Base-by-base conservation (phyloP, 2,888 invertebrate genomes). In the Aphodius sticticus region DNA sequence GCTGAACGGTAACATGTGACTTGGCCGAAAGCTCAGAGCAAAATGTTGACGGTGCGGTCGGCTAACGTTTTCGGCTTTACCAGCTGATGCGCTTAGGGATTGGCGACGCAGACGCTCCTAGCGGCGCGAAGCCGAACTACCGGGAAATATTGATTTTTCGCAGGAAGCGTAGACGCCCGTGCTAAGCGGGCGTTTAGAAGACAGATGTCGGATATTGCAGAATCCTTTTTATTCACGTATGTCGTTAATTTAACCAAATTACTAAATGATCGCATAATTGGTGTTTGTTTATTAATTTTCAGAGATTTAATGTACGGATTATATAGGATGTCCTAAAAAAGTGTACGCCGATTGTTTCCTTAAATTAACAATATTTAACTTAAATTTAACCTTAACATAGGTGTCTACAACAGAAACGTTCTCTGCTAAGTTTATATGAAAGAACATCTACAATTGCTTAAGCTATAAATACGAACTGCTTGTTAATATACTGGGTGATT, bases 111-210 rank as follows among this genome's bases (percentile, higher is more conserved):
- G 71, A 75, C 82, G 77, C 69, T 76, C 74, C 74, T 36, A 74
- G 77, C 74, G 77, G 36, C 37, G 69, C 69, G 69, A 69, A 69
- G 74, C 71, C 69, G 80, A 80, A 81, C 78, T 69, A 16, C 16
- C 69, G n/a, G 38, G 6, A 36, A 16, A 71, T 78, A 80, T 79
- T 74, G 79, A 79, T 79, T 79, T 77, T 79, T 36, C 12, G 75
- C 36, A 75, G 16, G n/a, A 76, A 16, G 70, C 75, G 37, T 14
- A 9, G 36, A 76, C 16, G 69, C 72, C 74, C 76, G 70, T 76
- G 35, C 74, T 78, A 69, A 77, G 77, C 69, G 76, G 36, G 69
- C 69, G 84, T 89, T 53, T 72, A 74, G 15, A 35, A 74, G 4
- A 26, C 72, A 36, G 72, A 53, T 53, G 53, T 53, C 53, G 53